Percentiles rank a stretch among this genome's conserved stretches.
phyloP scores from a whole-genome alignment of 2,888 invertebrate genomes.

The Mellilla xanthometata region DNA sequence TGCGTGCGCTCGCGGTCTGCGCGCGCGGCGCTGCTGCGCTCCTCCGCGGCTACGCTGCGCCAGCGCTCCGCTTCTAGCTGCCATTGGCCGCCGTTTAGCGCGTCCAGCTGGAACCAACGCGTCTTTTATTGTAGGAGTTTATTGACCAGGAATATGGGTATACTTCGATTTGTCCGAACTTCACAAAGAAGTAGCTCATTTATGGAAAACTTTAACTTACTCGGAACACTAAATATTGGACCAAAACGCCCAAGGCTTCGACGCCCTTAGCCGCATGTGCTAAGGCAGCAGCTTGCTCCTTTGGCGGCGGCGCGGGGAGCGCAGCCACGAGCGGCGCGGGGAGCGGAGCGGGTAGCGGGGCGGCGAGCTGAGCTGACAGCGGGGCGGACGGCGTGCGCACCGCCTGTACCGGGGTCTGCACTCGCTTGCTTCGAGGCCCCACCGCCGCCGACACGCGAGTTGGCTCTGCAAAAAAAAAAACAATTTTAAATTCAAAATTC shows the following conservation, averaged over 20 bases:
- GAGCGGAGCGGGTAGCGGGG: slow-evolving; percentile 37
- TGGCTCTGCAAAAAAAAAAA: slow-evolving; percentile 53
- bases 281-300: slow-evolving; percentile 63
- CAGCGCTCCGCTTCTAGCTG: slow-evolving; percentile 72
- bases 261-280: slow-evolving; percentile 85
- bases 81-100: slow-evolving; percentile 73
- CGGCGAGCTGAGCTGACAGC: too few relatives aligned
- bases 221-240: slow-evolving; percentile 92
- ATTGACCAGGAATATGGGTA: too few relatives aligned
- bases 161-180: too few relatives aligned
- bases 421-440: slow-evolving; percentile 71
- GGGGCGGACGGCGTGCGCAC: slow-evolving; percentile 52
- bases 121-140: too few relatives aligned
- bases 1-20: slow-evolving; percentile 74
- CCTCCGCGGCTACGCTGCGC: slow-evolving; percentile 73
- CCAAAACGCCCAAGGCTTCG: slow-evolving; percentile 92
- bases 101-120: slow-evolving; percentile 65
- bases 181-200: too few relatives aligned
- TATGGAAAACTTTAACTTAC: too few relatives aligned
- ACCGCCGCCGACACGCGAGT: slow-evolving; percentile 69
- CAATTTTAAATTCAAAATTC: slow-evolving; percentile 5
- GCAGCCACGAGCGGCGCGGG: slow-evolving; percentile 32
- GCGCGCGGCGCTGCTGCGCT: slow-evolving; percentile 69
- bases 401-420: slow-evolving; percentile 62
- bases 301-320: slow-evolving; percentile 40